Evolutionary conservation across 2,797 vertebrate species (phyloP), one percentile per base, ranked within the genome.

Genomic region (Pseudochirops corinnae): DNA sequence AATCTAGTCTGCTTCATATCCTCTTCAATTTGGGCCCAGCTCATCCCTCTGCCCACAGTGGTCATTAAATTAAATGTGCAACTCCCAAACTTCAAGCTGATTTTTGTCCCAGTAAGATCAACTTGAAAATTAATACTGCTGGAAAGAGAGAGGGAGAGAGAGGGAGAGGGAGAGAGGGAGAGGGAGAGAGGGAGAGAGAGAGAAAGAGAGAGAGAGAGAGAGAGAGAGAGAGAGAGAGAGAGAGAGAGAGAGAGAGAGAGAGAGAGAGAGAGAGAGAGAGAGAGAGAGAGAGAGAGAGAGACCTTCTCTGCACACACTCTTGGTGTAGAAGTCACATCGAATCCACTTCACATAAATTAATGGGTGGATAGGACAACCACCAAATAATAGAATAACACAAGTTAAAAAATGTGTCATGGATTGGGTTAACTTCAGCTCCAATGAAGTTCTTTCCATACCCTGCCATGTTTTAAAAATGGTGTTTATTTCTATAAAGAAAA

Each of bases 111-210:
- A 67, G 55, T n/a, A 29, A 39, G 60, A 93, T 60, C 18, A 46
- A 90, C 39, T 90, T 91, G 91, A 94, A 97, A 95, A 97, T 96
- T 28, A 50, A 92, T 95, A 26, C 33, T 56, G 18, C 28, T 53
- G 5, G 58, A 50, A 26, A 26, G 9, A 4, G 33, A 93, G 12
- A 74, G 10, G 95, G 10, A 33, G 56, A 57, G 24, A 6, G 10
- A 12, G 10, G 7, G 28, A 60, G 11, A 31, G 60, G 33, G 12
- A 4, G 60, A 62, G 12, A 4, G 60, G 60, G 67, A 90, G 10
- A 96, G 94, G n/a, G n/a, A n/a, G n/a, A n/a, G n/a, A n/a, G n/a
- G n/a, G n/a, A n/a, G n/a, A n/a, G n/a, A n/a, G n/a, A n/a, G n/a
- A n/a, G n/a, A n/a, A n/a, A 57, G 4, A 57, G 56, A 57, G 24